Evolutionary conservation across 2,113 vertebrate species (phyloP), one percentile per base, ranked within the genome.

Genomic region (Fulmarus glacialis): DNA sequence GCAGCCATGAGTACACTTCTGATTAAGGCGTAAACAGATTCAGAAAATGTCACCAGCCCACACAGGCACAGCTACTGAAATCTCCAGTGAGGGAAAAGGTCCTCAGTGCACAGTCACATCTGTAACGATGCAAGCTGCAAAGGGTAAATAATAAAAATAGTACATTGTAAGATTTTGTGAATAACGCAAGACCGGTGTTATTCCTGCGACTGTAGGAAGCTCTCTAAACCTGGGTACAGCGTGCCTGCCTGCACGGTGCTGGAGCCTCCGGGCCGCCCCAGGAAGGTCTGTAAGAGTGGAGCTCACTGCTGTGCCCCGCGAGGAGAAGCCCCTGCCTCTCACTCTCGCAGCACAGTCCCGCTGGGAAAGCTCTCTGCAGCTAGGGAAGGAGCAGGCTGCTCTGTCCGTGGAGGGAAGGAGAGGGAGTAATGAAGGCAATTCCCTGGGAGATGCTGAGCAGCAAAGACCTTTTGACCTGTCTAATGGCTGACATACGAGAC

Each of bases 21-120:
- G 59, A 34, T 94, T 74, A 86, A 94, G 59, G 23, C 19, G 8
- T 58, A 74, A 83, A 72, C 14, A 34, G n/a, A 45, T 82, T 80
- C 53, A 93, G 77, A 91, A 96, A 94, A 93, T 82, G 82, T 90
- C 93, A 91, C 24, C 79, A 94, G 66, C 81, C 78, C 74, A 84
- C 74, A 64, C 62, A 77, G 0, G 0, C 48, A 60, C n/a, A 93
- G 40, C 62, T 67, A 72, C 32, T 70, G 81, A 84, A 72, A 17
- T 30, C 53, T 66, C n/a, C n/a, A 29, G 42, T 9, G 42, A 45
- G n/a, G 52, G 16, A n/a, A 82, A 87, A 71, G 32, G 48, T 82
- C 58, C 19, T 74, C 45, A 24, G 34, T 36, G 42, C 47, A 36
- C 15, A 19, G 21, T 40, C 62, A 59, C 67, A 64, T 74, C 71